These are phyloP conservation scores for Cardinalis cardinalis DNA, from an alignment of 2,113 vertebrate genomes.

Conservation along the genomic window DNA sequence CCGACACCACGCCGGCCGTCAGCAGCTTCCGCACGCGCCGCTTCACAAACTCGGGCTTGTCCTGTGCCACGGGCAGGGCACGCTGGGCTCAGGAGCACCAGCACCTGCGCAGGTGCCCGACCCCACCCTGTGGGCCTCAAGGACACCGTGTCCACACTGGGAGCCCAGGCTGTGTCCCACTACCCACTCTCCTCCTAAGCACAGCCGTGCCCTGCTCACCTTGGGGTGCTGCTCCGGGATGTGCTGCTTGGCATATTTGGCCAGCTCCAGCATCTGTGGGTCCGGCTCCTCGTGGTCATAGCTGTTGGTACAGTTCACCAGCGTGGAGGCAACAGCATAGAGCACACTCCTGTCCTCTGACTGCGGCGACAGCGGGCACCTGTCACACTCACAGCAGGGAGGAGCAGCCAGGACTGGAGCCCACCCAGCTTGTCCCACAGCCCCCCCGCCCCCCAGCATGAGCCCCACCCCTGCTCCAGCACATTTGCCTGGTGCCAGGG, in stretches of 20 bases:
- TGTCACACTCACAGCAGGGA: fast-evolving
- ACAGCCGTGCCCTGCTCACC: conserved; percentile 51
- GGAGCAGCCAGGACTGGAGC: background rate
- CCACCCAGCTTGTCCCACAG: background rate
- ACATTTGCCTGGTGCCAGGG: background rate
- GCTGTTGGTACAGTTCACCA: conserved; percentile 97
- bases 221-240: conserved; percentile 95
- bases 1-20: conserved; percentile 86
- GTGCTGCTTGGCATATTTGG: conserved; percentile 96
- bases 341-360: conserved; percentile 92
- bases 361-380: conserved; percentile 41
- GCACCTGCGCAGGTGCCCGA: fast-evolving
- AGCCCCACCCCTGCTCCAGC: background rate
- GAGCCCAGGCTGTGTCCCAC: background rate
- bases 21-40: conserved; percentile 87
- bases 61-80: conserved; percentile 67
- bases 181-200: fast-evolving
- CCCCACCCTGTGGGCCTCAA: background rate
- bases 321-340: conserved; percentile 88
- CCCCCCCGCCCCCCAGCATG: fast-evolving
- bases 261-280: conserved; percentile 94
- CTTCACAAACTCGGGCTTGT: conserved; percentile 81
- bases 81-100: fast-evolving
- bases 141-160: background rate
- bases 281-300: conserved; percentile 91